These are phyloP conservation scores for Nothoprocta pentlandii DNA, from an alignment of 2,113 vertebrate species.

Conservation along the genomic window DNA sequence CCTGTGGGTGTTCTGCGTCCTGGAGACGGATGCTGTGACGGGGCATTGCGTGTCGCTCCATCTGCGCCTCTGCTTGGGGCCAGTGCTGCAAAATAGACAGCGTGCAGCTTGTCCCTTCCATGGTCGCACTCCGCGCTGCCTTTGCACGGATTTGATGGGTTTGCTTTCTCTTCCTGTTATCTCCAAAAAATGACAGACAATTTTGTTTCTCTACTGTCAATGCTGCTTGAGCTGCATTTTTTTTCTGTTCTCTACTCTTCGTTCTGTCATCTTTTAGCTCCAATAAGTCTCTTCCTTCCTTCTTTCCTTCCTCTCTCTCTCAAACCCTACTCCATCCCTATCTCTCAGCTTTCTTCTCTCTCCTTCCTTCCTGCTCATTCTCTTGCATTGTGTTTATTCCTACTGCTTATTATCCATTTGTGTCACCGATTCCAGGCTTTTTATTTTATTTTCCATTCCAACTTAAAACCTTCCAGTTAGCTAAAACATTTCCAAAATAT, in stretches of 20 bases:
- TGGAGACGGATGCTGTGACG: background rate
- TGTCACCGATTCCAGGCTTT: background rate
- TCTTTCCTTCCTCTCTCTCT: background rate
- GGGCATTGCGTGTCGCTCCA: rapidly evolving
- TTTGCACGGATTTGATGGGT: background rate
- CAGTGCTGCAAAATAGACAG: background rate
- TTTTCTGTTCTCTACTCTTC: background rate
- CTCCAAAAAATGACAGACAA: background rate
- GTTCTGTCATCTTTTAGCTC: background rate
- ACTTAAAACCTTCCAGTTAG: too few relatives aligned
- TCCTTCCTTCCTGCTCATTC: background rate
- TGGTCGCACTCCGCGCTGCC: background rate
- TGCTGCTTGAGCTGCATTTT: background rate
- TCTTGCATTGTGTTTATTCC: background rate
- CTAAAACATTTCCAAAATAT: too few relatives aligned
- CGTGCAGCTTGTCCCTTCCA: background rate
- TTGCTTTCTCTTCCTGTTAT: background rate
- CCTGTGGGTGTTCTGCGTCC: background rate
- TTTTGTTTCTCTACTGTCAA: background rate
- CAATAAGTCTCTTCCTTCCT: background rate
- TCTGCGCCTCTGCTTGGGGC: background rate
- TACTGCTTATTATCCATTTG: background rate
- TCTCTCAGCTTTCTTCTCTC: background rate
- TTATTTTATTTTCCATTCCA: background rate
- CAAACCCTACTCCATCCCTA: too few relatives aligned